Evolutionary conservation across 2,113 vertebrate species (phyloP).

Genomic region (Sakesphorus luctuosus): DNA sequence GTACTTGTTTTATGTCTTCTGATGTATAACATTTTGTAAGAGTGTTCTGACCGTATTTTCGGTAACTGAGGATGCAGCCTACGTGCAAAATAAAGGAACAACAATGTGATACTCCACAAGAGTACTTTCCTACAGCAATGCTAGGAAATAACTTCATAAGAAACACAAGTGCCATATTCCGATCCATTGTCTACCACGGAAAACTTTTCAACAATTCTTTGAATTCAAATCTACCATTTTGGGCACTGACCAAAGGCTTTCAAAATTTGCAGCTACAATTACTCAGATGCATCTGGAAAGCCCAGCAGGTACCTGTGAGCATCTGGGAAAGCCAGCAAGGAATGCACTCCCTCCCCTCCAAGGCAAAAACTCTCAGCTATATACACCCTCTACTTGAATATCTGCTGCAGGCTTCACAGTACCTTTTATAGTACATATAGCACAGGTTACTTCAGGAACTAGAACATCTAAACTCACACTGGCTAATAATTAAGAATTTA

Average conservation of each 20-base stretch:
- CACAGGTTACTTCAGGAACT: neutral
- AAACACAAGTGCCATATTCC: neutral
- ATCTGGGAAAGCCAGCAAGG: neutral
- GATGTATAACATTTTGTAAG: neutral
- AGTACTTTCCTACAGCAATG: neutral
- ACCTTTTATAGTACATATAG: neutral
- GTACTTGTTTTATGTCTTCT: neutral
- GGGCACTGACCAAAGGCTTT: neutral
- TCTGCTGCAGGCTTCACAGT: neutral
- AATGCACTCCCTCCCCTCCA: neutral
- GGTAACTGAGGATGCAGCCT: neutral
- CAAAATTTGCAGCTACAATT: neutral
- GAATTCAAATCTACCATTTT: neutral
- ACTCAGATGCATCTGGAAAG: neutral
- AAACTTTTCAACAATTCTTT: neutral
- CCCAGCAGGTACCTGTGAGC: neutral
- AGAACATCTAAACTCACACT: neutral
- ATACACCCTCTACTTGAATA: neutral
- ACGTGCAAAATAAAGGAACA: neutral
- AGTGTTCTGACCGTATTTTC: neutral
- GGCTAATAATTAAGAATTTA: neutral
- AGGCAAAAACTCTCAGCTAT: neutral
- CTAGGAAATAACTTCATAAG: neutral
- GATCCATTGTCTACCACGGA: neutral
- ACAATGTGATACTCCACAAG: neutral